phyloP scores from a whole-genome alignment of 1,140 invertebrate genomes.

The Cherax quadricarinatus region DNA sequence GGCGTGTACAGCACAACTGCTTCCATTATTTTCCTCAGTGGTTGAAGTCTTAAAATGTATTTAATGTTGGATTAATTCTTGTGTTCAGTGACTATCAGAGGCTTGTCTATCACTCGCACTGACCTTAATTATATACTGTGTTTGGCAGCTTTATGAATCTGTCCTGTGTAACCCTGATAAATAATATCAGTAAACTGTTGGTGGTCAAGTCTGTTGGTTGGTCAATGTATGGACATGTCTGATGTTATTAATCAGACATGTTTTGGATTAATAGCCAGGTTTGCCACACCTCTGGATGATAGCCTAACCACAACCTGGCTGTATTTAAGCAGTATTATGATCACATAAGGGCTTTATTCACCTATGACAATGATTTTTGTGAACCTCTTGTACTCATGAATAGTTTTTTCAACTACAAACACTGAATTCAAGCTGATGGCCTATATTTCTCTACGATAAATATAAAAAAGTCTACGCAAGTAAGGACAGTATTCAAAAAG shows the following conservation, averaged over 20 bases:
- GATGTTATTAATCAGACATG: background rate
- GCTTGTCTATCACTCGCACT: background rate
- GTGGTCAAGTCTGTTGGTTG: background rate
- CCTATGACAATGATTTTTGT: background rate
- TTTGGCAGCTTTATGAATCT: background rate
- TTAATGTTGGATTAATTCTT: background rate
- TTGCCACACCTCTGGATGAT: background rate
- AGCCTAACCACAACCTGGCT: background rate
- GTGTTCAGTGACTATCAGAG: background rate
- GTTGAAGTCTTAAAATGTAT: background rate
- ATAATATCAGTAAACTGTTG: background rate
- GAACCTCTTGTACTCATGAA: background rate
- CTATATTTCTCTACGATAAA: background rate
- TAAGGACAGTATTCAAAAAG: background rate
- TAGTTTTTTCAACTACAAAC: background rate
- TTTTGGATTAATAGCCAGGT: background rate
- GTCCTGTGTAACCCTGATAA: background rate
- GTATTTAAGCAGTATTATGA: background rate
- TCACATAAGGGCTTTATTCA: background rate
- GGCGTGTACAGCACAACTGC: background rate
- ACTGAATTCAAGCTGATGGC: background rate
- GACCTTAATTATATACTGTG: background rate
- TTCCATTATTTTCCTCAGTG: slow-evolving; percentile 3
- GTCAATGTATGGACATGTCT: background rate
- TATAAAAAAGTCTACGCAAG: background rate